These are phyloP conservation scores for Dromius quadrimaculatus DNA, from an alignment of 2,888 invertebrate genomes.

Conservation along the genomic window DNA sequence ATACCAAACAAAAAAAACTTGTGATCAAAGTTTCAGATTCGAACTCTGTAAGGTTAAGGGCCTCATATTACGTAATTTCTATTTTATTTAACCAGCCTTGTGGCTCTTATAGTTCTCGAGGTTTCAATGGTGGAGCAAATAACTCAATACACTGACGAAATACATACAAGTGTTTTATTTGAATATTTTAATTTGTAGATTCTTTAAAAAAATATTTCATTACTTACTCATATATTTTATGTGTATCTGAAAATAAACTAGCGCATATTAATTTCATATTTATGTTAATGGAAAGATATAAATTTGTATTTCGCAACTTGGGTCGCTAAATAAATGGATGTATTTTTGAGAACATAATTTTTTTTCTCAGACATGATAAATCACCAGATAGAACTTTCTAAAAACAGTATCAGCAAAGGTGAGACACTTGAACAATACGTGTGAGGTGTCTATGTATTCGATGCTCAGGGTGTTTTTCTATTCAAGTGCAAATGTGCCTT, in stretches of 20 bases:
- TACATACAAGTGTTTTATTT: too few species aligned
- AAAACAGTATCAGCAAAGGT: constrained; percentile 26
- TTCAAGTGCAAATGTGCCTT: constrained; percentile 22
- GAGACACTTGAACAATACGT: constrained; percentile 10
- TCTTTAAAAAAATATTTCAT: too few species aligned
- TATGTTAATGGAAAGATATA: constrained; percentile 28
- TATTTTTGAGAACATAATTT: constrained; percentile 16
- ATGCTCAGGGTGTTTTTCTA: neutral
- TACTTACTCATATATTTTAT: neutral
- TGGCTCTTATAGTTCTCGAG: too few species aligned
- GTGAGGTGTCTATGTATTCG: neutral
- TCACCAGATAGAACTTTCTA: constrained; percentile 23
- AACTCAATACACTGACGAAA: too few species aligned
- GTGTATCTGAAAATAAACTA: constrained; percentile 9
- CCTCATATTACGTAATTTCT: too few species aligned
- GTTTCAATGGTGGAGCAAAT: too few species aligned
- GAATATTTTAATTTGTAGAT: too few species aligned
- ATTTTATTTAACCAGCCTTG: too few species aligned
- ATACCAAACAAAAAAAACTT: too few species aligned
- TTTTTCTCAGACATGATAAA: constrained; percentile 25
- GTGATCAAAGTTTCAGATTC: too few species aligned
- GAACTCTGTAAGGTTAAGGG: too few species aligned
- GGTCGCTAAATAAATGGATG: constrained; percentile 17
- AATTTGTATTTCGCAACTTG: constrained; percentile 29
- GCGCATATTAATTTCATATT: constrained; percentile 35